Evolutionary conservation across 2,888 invertebrate species (phyloP), one percentile per base, ranked within the genome.

Genomic region (Drosophila demipolita): DNA sequence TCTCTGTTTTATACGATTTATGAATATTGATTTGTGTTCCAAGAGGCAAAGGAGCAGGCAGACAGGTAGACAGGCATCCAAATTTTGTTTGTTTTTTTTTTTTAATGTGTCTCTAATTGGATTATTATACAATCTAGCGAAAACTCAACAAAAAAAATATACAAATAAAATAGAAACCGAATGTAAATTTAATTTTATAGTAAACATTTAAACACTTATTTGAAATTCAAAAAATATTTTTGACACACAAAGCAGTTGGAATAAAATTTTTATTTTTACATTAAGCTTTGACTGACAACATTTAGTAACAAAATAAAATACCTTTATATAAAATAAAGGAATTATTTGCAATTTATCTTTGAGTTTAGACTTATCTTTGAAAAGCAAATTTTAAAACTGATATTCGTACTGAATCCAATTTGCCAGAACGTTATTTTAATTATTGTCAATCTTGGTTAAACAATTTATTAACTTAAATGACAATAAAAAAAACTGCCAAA

Each of bases 1-100:
- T 60, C 55, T 20, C 54, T 42, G 55, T 63, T 87, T 82, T 73
- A 90, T 73, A 90, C 86, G 91, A 89, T 82, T 87, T 89, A 90
- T 90, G 88, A 80, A 90, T 89, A 87, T 87, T 89, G 88, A 87
- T 87, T 90, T 66, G 58, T 59, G 6, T 3, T 35, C 54, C 9
- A 23, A 6, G 1, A 3, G 35, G 35, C 23, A 20, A 3, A 17
- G n/a, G 0, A 8, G 36, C 36, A n/a, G 11, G 36, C 36, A 29
- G 11, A n/a, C n/a, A 20, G 17, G 54, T 61, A 58, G 35, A 29
- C 49, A 45, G 54, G 50, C 78, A 52, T 62, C 60, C 52, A 55
- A 75, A 69, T 53, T 65, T 54, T 62, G 55, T 61, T 68, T 75
- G 26, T 40, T 55, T 66, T 73, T 73, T 66, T 73, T 73, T 66